Evolutionary conservation across 2,888 invertebrate species (phyloP), one percentile per base, ranked within the genome.

Genomic region (Lasius platythorax): DNA sequence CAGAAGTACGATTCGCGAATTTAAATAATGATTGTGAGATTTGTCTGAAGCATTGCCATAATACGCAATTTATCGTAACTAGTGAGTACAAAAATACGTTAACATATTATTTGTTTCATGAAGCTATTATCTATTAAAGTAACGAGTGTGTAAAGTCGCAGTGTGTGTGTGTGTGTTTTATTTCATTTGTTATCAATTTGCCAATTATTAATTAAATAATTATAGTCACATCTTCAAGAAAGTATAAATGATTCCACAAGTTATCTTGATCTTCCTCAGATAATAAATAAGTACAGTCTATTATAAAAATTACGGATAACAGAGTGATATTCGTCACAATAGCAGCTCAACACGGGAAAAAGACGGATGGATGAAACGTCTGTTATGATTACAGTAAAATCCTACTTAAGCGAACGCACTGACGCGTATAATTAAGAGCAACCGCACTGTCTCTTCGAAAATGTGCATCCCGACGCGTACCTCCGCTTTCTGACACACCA

Each of bases 381-480:
- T 37, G 12, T 40, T 33, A 50, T 28, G 37, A 81, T 73, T 81
- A 73, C 28, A 37, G 18, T 61, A 61, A 63, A 68, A 81, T 37
- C 18, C 46, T 28, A 33, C 33, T 72, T 61, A 73, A 72, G 61
- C 61, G 46, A 72, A 46, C 18, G 58, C 68, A 61, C 23, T 73
- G 73, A 79, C 46, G 79, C 61, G 28, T 61, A 61, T 81, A 81
- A 81, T 81, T 81, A 73, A 81, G 50, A 81, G 37, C 61, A 64
- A 23, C 50, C 40, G 11, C 18, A 30, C 43, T 61, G n/a, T 18
- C 61, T 72, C 43, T 79, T 72, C 79, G 72, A 43, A 79, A 81
- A 63, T 63, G 28, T 46, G 46, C 61, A 73, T 61, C 28, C 28
- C 37, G 18, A 5, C 33, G 46, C 33, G 46, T 43, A 61, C 28